A percentile compares a stretch with the other conserved stretches of the same genome.
Conservation (phyloP, 92 coral and sea anemone species). For the Desmophyllum pertusum region DNA sequence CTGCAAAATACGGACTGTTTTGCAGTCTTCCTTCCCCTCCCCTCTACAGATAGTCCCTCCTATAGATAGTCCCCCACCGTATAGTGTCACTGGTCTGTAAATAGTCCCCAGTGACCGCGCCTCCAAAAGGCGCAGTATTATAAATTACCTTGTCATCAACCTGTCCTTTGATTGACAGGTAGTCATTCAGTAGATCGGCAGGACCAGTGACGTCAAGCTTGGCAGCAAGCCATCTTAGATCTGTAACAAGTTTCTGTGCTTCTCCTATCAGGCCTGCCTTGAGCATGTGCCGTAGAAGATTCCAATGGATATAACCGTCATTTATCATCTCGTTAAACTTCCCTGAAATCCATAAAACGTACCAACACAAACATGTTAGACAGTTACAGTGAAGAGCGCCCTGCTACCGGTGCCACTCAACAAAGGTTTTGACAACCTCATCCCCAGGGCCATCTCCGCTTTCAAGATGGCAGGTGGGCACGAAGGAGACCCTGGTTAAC, state of each 20-base stretch:
- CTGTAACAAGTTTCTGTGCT: constrained; percentile 73
- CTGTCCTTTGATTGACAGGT: constrained; percentile 60
- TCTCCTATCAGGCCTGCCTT: constrained; percentile 67
- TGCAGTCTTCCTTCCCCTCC: too few species aligned
- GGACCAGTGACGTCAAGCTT: constrained; percentile 89
- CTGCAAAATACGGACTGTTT: too few species aligned
- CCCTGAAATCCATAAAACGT: constrained; percentile 39
- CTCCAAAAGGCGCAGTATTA: not conserved
- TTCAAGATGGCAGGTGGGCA: too few species aligned
- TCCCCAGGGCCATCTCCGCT: too few species aligned
- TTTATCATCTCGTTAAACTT: constrained; percentile 67
- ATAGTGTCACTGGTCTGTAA: too few species aligned
- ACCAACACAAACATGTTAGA: not conserved
- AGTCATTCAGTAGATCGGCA: constrained; percentile 86
- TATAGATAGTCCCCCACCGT: too few species aligned
- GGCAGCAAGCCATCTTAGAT: constrained; percentile 81
- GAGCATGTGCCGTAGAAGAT: constrained; percentile 87
- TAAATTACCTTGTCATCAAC: constrained; percentile 41
- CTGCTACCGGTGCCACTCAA: too few species aligned
- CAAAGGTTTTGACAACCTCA: too few species aligned
- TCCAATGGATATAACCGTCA: constrained; percentile 95
- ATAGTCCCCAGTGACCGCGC: not conserved
- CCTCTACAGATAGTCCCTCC: too few species aligned
- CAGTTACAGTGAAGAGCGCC: too few species aligned
- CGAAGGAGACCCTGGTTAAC: too few species aligned